Conservation (phyloP, 37 sponge, comb jelly and placozoan genomes). For the Diacarnus erythraeanus region DNA sequence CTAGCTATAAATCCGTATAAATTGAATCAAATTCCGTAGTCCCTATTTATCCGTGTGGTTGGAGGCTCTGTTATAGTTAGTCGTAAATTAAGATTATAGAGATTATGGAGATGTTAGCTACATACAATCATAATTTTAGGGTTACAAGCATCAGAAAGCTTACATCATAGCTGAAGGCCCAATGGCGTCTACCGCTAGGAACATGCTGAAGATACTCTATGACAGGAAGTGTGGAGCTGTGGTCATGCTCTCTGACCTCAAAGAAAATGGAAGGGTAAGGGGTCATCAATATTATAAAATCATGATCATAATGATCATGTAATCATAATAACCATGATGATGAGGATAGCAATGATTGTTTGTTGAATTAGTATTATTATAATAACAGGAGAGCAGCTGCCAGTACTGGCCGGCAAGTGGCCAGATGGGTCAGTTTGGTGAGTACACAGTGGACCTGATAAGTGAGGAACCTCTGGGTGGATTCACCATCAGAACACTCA, state of each 20-base stretch:
- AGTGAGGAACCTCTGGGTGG: constrained; percentile 27
- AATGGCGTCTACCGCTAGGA: constrained; percentile 47
- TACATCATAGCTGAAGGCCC: constrained; percentile 79
- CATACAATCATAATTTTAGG: constrained; percentile 25
- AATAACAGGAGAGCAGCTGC: constrained; percentile 16
- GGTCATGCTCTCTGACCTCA: constrained; percentile 55
- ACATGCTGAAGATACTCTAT: constrained; percentile 67
- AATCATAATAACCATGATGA: too few species aligned
- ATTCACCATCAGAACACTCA: constrained; percentile 41
- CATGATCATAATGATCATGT: too few species aligned
- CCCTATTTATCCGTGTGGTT: too few species aligned
- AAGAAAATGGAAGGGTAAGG: constrained; percentile 40
- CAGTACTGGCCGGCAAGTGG: constrained; percentile 78
- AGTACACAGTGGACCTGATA: constrained; percentile 28
- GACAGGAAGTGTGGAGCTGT: constrained; percentile 49
- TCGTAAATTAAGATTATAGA: too few species aligned
- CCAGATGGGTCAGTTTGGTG: constrained; percentile 14
- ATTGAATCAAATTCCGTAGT: too few species aligned
- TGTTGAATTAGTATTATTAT: too few species aligned
- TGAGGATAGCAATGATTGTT: too few species aligned
- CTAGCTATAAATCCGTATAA: too few species aligned
- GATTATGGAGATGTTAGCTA: background rate
- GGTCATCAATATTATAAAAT: background rate
- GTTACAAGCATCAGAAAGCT: constrained; percentile 70
- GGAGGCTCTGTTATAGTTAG: too few species aligned